Percentiles rank a stretch among this genome's conserved stretches.
These are phyloP conservation scores for Drosophila orena DNA, from an alignment of 1,140 invertebrate genomes.

Conservation along the genomic window DNA sequence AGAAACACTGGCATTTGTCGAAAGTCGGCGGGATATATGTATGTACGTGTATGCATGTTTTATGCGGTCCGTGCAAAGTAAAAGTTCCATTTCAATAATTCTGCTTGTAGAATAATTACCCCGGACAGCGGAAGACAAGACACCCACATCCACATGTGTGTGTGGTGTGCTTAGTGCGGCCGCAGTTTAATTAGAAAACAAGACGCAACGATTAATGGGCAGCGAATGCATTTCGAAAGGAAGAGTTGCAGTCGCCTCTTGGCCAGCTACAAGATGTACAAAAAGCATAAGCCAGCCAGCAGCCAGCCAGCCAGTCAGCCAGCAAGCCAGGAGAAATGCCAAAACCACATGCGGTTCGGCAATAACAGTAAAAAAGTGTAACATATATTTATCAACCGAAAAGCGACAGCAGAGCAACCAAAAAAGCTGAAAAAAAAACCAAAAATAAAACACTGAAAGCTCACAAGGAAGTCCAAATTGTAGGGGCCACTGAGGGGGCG, in stretches of 20 bases:
- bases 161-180: slow-evolving; percentile 37
- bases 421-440: slow-evolving; percentile 15
- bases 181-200: slow-evolving; percentile 63
- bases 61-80: slow-evolving; percentile 33
- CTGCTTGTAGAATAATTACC: slow-evolving; percentile 62
- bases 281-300: no score
- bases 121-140: slow-evolving; percentile 31
- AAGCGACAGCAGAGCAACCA: slow-evolving; percentile 42
- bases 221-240: slow-evolving; percentile 57
- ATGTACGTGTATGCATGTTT: not conserved
- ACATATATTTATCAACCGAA: slow-evolving; percentile 65
- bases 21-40: slow-evolving; percentile 29
- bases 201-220: slow-evolving; percentile 55
- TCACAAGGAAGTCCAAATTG: slow-evolving; percentile 57
- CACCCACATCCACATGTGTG: slow-evolving; percentile 44
- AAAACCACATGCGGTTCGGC: slow-evolving; percentile 60
- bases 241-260: slow-evolving; percentile 47
- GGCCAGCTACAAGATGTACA: not conserved
- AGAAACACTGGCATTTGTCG: slow-evolving; percentile 19
- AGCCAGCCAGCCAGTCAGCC: slow-evolving; percentile 23
- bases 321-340: slow-evolving; percentile 51
- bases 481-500: not conserved
- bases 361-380: slow-evolving; percentile 69
- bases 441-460: slow-evolving; percentile 45
- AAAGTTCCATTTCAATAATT: slow-evolving; percentile 59